phyloP scores from a whole-genome alignment of 35 echinoderm and acorn worm genomes.

The Amphiura filiformis region DNA sequence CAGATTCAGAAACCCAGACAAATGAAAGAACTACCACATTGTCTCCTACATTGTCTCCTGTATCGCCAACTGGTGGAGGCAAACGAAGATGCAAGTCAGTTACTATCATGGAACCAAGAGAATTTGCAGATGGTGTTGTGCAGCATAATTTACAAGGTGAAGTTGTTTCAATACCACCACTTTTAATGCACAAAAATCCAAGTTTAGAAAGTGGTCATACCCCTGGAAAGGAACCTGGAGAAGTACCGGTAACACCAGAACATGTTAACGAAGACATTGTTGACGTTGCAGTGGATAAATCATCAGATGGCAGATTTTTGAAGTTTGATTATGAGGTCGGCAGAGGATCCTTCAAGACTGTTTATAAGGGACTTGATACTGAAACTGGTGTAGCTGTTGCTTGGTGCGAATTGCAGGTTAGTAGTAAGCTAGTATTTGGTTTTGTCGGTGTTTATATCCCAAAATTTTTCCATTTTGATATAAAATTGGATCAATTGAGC shows the following conservation, averaged over 20 bases:
- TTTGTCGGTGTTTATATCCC: no score
- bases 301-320: conserved; percentile 92
- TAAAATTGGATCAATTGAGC: no score
- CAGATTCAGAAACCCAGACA: background rate
- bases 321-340: conserved; percentile 98
- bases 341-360: conserved; percentile 97
- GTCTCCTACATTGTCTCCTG: no score
- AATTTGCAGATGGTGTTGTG: conserved; percentile 20
- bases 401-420: conserved; percentile 99
- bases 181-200: background rate
- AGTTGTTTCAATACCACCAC: background rate
- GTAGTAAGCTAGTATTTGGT: conserved; percentile 13
- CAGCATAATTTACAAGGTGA: conserved; percentile 10
- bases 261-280: conserved; percentile 66
- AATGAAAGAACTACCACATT: background rate
- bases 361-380: conserved; percentile 95
- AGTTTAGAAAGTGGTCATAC: background rate
- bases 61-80: background rate
- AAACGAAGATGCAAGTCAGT: conserved; percentile 42
- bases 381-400: conserved; percentile 97
- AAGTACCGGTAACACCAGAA: conserved; percentile 41
- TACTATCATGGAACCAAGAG: conserved; percentile 43
- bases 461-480: no score
- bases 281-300: conserved; percentile 79
- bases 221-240: conserved; percentile 9